Percentiles rank a stretch among this genome's conserved stretches.
phyloP scores from a whole-genome alignment of 2,113 vertebrate species.

The Rhineura floridana region DNA sequence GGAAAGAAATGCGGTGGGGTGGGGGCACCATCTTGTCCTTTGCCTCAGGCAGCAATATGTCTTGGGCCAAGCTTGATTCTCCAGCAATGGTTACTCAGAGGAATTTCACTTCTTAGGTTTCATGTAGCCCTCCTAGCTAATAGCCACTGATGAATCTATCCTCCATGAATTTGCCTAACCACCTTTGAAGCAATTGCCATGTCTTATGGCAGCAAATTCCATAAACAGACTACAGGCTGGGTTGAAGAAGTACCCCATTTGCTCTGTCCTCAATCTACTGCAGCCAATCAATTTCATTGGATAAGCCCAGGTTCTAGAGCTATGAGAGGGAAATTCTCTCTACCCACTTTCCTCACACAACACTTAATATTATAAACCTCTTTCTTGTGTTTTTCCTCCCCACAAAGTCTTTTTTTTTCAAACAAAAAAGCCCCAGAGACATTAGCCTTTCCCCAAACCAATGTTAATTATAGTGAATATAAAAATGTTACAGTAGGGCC shows the following conservation, averaged over 20 bases:
- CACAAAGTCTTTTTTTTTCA: too few species aligned
- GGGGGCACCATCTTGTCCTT: not conserved
- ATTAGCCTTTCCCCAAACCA: too few species aligned
- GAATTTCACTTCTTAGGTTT: not conserved
- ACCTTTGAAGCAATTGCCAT: not conserved
- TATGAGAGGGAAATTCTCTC: too few species aligned
- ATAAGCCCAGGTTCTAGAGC: too few species aligned
- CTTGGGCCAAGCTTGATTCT: not conserved
- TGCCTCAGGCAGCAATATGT: too few species aligned
- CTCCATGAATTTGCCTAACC: not conserved
- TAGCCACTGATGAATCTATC: not conserved
- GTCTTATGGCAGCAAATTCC: not conserved
- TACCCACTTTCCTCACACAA: too few species aligned
- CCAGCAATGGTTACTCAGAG: not conserved
- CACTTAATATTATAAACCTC: too few species aligned
- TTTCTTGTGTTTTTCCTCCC: too few species aligned
- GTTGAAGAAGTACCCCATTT: not conserved
- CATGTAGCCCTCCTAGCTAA: not conserved
- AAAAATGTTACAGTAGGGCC: too few species aligned
- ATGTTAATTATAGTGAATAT: too few species aligned
- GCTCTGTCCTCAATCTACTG: not conserved
- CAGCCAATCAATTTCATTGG: not conserved
- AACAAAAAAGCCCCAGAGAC: too few species aligned
- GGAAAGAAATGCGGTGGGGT: too few species aligned
- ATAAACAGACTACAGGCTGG: not conserved